Evolutionary conservation across 2,888 invertebrate species (phyloP).

Genomic region (Furcula furcula): DNA sequence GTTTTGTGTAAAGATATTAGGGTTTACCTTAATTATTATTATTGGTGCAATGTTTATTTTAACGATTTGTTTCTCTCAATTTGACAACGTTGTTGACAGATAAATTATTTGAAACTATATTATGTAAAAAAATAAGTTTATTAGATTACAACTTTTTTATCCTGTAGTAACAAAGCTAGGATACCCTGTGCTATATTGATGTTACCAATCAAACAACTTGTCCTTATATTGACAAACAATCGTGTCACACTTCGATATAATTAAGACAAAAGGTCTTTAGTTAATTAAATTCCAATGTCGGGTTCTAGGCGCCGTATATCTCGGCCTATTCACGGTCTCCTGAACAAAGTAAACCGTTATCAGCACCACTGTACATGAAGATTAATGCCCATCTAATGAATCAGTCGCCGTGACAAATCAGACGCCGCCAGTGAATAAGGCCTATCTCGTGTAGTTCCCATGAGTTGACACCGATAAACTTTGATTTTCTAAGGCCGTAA

Average conservation of each 20-base stretch:
- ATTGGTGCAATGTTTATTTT: no score
- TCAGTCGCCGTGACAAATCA: conserved; percentile 75
- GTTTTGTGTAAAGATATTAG: no score
- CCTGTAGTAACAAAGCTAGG: no score
- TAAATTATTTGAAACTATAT: no score
- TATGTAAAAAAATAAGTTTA: no score
- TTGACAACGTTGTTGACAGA: no score
- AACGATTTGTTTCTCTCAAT: no score
- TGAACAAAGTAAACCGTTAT: conserved; percentile 69
- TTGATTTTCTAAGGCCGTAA: no score
- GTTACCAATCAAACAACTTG: no score
- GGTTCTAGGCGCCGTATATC: conserved; percentile 51
- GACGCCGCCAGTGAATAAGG: conserved; percentile 65
- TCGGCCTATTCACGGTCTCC: conserved; percentile 61
- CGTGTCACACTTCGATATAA: conserved; percentile 37
- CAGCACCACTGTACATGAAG: conserved; percentile 59
- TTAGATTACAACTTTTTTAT: no score
- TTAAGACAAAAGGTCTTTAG: conserved; percentile 64
- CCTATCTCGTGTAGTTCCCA: conserved; percentile 58
- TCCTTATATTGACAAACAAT: conserved; percentile 56
- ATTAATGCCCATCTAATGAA: conserved; percentile 72
- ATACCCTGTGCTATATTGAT: no score
- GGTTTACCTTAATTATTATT: no score
- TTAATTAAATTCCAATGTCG: conserved; percentile 73
- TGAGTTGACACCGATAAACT: conserved; percentile 43